These are phyloP conservation scores for Oncorhynchus clarkii DNA, from an alignment of 2,113 vertebrate genomes.

Conservation along the genomic window DNA sequence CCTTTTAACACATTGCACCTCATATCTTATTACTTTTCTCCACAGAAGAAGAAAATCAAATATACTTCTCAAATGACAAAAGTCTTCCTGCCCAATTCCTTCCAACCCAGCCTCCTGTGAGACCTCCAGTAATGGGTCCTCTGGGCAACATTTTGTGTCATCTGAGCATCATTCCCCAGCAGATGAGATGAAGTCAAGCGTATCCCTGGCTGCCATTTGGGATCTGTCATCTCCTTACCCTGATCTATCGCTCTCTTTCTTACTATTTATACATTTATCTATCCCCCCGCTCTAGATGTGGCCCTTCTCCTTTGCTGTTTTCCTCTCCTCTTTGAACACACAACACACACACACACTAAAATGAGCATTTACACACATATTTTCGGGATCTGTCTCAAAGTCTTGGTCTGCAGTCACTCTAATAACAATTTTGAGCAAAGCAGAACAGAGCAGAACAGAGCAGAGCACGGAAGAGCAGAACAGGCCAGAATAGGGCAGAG, in stretches of 20 bases:
- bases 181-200: conserved; percentile 47
- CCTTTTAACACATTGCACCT: no score
- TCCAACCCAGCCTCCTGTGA: neutral
- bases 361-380: neutral
- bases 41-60: no score
- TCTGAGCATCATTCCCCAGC: conserved; percentile 41
- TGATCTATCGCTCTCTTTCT: conserved; percentile 7
- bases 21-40: no score
- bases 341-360: conserved; percentile 12
- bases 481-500: no score
- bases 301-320: conserved; percentile 39
- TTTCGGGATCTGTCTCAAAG: neutral
- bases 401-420: neutral
- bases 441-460: neutral
- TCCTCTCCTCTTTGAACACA: conserved; percentile 20
- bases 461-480: neutral
- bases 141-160: conserved; percentile 34
- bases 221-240: conserved; percentile 54
- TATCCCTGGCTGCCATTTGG: conserved; percentile 51
- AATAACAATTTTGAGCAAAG: neutral
- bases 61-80: no score
- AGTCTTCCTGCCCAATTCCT: no score
- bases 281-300: conserved; percentile 35
- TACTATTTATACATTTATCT: neutral
- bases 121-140: neutral